Base-by-base conservation (phyloP, 2,797 vertebrate species). In the Pangasius sanitwongsei region DNA sequence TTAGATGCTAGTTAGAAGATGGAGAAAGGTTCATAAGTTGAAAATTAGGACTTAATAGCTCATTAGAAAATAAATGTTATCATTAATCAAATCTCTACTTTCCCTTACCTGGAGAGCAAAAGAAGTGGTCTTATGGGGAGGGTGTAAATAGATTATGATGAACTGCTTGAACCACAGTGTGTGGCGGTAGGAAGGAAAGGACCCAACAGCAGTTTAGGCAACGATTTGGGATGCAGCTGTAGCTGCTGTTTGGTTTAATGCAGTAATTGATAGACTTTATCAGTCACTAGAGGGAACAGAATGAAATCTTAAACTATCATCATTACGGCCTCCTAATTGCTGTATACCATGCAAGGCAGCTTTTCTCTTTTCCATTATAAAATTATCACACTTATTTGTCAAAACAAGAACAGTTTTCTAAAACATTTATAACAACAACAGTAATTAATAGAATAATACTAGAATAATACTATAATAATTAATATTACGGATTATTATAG, bases 241-340 rank as follows among this genome's bases (percentile, higher is more conserved):
- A 97, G 95, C 97, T 97, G 95, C 95, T 96, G 93, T 94, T 95
- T 93, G 94, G 92, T 96, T 95, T 98, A 97, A 97, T 95, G 92
- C 93, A 92, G 86, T 98, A 98, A 98, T 97, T 98, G 97, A 98
- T 97, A 96, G 97, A 97, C 93, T 95, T 94, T 97, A 96, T 96
- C 97, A 97, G 96, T 97, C 96, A 96, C 96, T 95, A 97, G 95
- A 96, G 97, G 96, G 96, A 97, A 97, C 97, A 96, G 95, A 97
- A 98, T 97, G 97, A 97, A 97, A 97, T 96, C 96, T 96, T 95
- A 97, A 96, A 97, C 97, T 97, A 96, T 95, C 92, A 93, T 96
- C 96, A 97, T 97, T 98, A 96, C 94, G 93, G 94, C 65, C 69
- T 91, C 37, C 34, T 96, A 96, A 96, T 97, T 96, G 94, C 95